Base-by-base conservation (phyloP, 2,797 vertebrate genomes). In the Poeciliopsis gracilis region DNA sequence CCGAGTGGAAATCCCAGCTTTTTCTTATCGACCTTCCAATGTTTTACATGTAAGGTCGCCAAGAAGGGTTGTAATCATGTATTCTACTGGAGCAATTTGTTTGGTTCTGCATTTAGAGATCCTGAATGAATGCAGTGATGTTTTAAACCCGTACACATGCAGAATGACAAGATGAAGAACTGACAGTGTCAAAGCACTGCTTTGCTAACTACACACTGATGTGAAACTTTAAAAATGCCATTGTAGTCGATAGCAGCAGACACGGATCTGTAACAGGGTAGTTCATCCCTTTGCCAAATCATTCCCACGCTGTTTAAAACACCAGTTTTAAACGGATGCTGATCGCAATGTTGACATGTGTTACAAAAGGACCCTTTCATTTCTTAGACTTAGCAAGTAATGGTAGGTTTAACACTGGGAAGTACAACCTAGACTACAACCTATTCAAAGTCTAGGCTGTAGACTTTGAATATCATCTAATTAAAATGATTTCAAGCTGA, bases 11-110 rank as follows among this genome's bases (percentile, higher is more conserved):
- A 76, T 76, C 72, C 75, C 36, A 84, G 75, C 47, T n/a, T 78
- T 80, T 72, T 86, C 25, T 38, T 67, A 89, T 83, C 75, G 79
- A 61, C 83, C 74, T 72, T 80, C 79, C 76, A 43, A 89, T 86
- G 83, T 73, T 79, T 63, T 71, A 46, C 15, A 28, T 28, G 25
- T 9, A 70, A 13, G 25, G 43, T 16, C 46, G 67, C 43, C 38
- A 45, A 43, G 38, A 11, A 66, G 33, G 33, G 33, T 5, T 20
- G 33, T 66, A 67, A 25, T 10, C 36, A 41, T 67, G 33, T 41
- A 67, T 67, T 41, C 8, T 41, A 67, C 36, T 41, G 11, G 36
- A 20, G 28, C 33, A 10, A 18, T 41, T 67, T 23, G 23, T 67
- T 67, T 41, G 36, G 63, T 41, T 46, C 41, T 45, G 15, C 67